phyloP scores from a whole-genome alignment of 2,113 vertebrate species.

The Channa argus region DNA sequence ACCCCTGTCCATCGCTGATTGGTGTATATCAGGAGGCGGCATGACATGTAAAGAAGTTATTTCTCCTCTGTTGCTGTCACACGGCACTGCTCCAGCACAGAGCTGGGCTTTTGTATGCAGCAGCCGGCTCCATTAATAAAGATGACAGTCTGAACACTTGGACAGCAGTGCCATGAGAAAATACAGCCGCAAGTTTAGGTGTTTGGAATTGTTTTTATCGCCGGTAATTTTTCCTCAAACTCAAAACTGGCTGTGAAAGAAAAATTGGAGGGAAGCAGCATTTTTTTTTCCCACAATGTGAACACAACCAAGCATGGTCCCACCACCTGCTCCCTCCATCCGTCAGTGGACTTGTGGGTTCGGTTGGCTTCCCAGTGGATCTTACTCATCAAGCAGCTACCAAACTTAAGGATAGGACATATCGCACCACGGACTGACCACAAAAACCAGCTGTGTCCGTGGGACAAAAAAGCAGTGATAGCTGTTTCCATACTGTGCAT shows the following conservation, averaged over 20 bases:
- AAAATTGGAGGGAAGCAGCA: constrained; percentile 14
- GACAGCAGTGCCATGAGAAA: not conserved
- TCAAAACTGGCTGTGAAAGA: constrained; percentile 2
- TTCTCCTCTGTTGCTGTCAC: constrained; percentile 50
- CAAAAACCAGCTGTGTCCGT: not conserved
- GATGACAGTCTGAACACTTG: constrained; percentile 32
- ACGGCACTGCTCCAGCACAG: constrained; percentile 29
- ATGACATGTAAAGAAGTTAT: constrained; percentile 73
- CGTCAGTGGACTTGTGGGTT: constrained; percentile 29
- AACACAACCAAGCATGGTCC: constrained; percentile 13
- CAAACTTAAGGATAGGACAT: not conserved
- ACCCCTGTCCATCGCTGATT: no score
- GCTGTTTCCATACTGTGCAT: not conserved
- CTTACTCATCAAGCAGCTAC: constrained; percentile 7
- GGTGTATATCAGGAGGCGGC: constrained; percentile 59
- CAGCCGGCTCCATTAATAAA: constrained; percentile 58
- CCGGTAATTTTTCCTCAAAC: constrained; percentile 17
- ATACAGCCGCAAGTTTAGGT: not conserved
- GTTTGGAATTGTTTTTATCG: constrained; percentile 15
- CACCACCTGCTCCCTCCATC: constrained; percentile 59
- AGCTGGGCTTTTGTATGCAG: constrained; percentile 22
- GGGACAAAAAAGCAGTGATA: constrained; percentile 3
- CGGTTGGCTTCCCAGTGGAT: constrained; percentile 21
- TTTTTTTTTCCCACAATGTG: constrained; percentile 8
- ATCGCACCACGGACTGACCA: not conserved